Percentiles rank a stretch among this genome's conserved stretches.
These are phyloP conservation scores for Diprion similis DNA, from an alignment of 1,140 invertebrate genomes.

Conservation along the genomic window DNA sequence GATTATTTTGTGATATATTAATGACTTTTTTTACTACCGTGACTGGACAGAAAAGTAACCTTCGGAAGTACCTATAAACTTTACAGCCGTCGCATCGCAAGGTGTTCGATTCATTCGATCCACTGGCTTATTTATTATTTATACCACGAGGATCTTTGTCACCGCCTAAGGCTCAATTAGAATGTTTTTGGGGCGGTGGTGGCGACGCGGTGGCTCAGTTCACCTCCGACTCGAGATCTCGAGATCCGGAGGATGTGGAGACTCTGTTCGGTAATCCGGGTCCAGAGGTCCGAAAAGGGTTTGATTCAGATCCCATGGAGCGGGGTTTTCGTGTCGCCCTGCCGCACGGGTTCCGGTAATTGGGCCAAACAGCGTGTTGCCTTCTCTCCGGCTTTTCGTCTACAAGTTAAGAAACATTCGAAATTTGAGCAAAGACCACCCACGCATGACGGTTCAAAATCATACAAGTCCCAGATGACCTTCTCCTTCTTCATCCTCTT, in stretches of 20 bases:
- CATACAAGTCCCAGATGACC: no score
- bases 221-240: neutral
- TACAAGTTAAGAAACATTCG: neutral
- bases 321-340: neutral
- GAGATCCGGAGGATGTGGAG: neutral
- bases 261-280: conserved; percentile 6
- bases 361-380: conserved; percentile 3
- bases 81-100: neutral
- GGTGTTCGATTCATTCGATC: neutral
- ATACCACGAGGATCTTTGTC: neutral
- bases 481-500: no score
- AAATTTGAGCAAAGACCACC: neutral
- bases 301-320: conserved; percentile 2
- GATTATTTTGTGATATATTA: neutral
- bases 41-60: neutral
- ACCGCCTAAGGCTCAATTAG: neutral
- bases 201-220: neutral
- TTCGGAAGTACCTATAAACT: neutral
- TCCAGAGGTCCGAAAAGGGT: conserved; percentile 7
- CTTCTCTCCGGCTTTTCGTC: neutral
- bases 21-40: neutral
- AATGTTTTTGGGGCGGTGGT: neutral
- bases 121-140: neutral
- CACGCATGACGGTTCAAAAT: no score
- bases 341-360: neutral